Evolutionary conservation across 1,140 invertebrate species (phyloP).

Genomic region (Oedothorax gibbosus): DNA sequence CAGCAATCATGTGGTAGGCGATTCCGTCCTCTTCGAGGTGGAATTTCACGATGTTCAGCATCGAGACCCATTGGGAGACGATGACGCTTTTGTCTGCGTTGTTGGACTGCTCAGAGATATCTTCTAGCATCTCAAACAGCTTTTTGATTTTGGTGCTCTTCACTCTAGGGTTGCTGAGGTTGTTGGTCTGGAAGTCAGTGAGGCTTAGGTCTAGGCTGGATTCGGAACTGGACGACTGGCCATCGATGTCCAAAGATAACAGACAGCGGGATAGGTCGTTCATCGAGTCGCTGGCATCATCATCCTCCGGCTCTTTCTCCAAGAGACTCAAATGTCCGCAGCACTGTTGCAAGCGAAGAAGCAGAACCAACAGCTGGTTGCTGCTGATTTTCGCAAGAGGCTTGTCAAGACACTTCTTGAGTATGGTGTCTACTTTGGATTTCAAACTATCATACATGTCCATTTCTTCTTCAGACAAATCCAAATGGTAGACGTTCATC

Average conservation of each 20-base stretch:
- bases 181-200: background rate
- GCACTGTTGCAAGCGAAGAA: slow-evolving; percentile 87
- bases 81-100: slow-evolving; percentile 72
- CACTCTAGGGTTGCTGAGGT: background rate
- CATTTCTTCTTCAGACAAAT: slow-evolving; percentile 78
- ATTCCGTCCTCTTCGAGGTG: slow-evolving; percentile 74
- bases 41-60: slow-evolving; percentile 77
- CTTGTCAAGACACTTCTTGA: slow-evolving; percentile 5
- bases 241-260: slow-evolving; percentile 5
- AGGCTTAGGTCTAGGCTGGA: slow-evolving; percentile 26
- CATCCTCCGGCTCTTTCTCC: slow-evolving; percentile 69
- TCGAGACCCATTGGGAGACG: slow-evolving; percentile 88
- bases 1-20: slow-evolving; percentile 76
- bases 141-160: slow-evolving; percentile 41
- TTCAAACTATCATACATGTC: slow-evolving; percentile 75
- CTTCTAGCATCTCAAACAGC: slow-evolving; percentile 11
- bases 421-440: slow-evolving; percentile 66
- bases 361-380: slow-evolving; percentile 78
- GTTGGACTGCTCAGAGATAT: slow-evolving; percentile 25
- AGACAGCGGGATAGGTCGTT: slow-evolving; percentile 4
- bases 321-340: slow-evolving; percentile 90
- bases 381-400: slow-evolving; percentile 44
- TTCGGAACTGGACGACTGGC: background rate
- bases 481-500: slow-evolving; percentile 69
- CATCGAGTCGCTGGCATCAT: slow-evolving; percentile 6